Conservation (phyloP, 2,888 invertebrate genomes). For the Brenthis hecate region DNA sequence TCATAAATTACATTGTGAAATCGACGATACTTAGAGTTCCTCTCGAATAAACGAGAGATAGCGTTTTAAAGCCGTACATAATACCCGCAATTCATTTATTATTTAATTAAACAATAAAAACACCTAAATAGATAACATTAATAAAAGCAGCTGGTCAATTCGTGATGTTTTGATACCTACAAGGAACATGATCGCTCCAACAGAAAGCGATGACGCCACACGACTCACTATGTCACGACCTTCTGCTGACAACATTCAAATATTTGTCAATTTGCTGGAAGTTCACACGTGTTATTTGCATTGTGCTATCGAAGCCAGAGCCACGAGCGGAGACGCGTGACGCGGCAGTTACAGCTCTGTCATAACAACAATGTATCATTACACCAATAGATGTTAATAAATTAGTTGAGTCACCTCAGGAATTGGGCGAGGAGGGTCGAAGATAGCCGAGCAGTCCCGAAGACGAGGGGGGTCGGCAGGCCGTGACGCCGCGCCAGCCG, state of each 20-base stretch:
- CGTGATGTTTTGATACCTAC: neutral
- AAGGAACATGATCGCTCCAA: constrained; percentile 14
- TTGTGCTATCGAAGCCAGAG: no score
- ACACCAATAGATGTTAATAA: constrained; percentile 60
- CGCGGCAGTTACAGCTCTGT: neutral
- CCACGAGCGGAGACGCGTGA: neutral
- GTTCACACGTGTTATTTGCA: neutral
- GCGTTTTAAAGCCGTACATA: neutral
- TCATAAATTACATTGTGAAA: no score
- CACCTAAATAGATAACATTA: constrained; percentile 11
- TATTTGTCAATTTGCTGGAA: neutral
- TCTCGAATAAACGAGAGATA: neutral
- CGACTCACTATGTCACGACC: neutral
- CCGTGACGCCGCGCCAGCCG: constrained; percentile 64
- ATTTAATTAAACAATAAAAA: constrained; percentile 14
- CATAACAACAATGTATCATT: constrained; percentile 46
- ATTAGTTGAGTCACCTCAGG: constrained; percentile 53
- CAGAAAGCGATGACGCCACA: constrained; percentile 27
- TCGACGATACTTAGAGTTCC: no score
- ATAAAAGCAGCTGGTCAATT: neutral
- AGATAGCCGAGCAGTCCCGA: constrained; percentile 56
- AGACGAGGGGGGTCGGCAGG: constrained; percentile 18
- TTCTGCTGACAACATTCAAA: constrained; percentile 1
- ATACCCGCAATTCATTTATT: neutral
- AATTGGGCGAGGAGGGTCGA: constrained; percentile 54